These are phyloP conservation scores for Ectropis grisescens DNA, from an alignment of 1,140 invertebrate species.

Conservation along the genomic window DNA sequence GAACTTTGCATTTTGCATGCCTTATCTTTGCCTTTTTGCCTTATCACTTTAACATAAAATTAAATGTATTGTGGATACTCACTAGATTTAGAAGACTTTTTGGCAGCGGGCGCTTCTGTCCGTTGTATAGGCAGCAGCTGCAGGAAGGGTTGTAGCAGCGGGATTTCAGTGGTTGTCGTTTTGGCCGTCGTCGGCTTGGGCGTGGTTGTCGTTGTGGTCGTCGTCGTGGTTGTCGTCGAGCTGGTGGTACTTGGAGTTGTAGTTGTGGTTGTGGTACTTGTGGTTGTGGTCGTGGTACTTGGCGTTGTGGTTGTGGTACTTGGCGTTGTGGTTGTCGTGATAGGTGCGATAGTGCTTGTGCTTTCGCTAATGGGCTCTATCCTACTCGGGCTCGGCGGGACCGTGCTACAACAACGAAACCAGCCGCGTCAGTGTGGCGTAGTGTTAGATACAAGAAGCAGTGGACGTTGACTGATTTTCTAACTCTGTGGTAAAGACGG, in stretches of 20 bases:
- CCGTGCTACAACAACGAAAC: conserved; percentile 21
- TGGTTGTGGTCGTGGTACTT: conserved; percentile 41
- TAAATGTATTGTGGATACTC: no score
- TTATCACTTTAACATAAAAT: no score
- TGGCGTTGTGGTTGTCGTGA: no score
- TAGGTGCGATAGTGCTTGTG: conserved; percentile 18
- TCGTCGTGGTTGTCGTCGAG: conserved; percentile 39
- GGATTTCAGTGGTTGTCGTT: conserved; percentile 48
- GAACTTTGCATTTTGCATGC: no score
- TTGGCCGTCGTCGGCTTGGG: conserved; percentile 41
- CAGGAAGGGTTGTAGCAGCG: conserved; percentile 44
- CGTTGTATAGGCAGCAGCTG: conserved; percentile 48
- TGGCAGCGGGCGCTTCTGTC: conserved; percentile 30
- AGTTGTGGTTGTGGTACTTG: conserved; percentile 64
- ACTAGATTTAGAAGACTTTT: no score
- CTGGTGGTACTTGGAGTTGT: conserved; percentile 53
- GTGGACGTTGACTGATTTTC: no score
- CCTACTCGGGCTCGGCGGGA: conserved; percentile 18
- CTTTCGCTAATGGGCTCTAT: no score
- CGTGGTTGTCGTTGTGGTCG: conserved; percentile 41
- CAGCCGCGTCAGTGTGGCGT: no score
- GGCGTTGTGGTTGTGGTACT: no score
- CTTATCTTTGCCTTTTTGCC: no score
- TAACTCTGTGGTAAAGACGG: no score
- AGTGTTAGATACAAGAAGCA: no score